Evolutionary conservation across 2,888 invertebrate genomes (phyloP), one percentile per base, ranked within the genome.

Genomic region (Tetrapedia diversipes): DNA sequence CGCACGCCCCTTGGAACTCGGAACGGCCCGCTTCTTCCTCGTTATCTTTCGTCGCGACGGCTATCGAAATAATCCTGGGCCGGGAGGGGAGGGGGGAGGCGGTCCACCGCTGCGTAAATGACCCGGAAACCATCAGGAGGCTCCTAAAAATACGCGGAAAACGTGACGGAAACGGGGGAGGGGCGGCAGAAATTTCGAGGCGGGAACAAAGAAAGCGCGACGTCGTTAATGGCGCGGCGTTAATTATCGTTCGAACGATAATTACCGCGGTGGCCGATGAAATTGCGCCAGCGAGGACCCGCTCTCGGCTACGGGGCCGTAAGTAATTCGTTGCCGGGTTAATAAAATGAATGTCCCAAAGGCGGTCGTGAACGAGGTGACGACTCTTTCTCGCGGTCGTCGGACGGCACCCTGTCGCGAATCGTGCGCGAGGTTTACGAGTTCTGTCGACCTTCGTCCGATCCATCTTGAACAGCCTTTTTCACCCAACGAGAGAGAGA

Each of bases 381-480:
- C 72, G 69, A 68, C 61, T 70, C 65, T 43, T n/a, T 54, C 56
- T 37, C 64, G 37, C 39, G 37, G n/a, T 41, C 49, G n/a, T 19
- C 14, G 24, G 45, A 47, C 24, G 72, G 60, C 49, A 41, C 59
- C 65, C 73, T 79, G 73, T 77, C 77, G 73, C 32, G 54, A 24
- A 54, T 45, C 56, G 72, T 41, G 59, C 64, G 80, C 75, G 24
- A 47, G 24, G 24, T 88, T 88, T 86, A 88, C 84, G 87, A 88
- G 82, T 65, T 37, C 37, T 29, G n/a, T 10, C 16, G 16, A 27
- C 27, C 27, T 2, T 49, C 49, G 2, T 27, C 11, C 24, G 10
- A 10, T 22, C 47, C 24, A 4, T 6, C 47, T 24, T 27, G n/a
- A 14, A 24, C 37, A 10, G 0, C 10, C 8, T 0, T 19, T 8